These are phyloP conservation scores for Scophthalmus maximus DNA, from an alignment of 2,113 vertebrate genomes.

Conservation along the genomic window DNA sequence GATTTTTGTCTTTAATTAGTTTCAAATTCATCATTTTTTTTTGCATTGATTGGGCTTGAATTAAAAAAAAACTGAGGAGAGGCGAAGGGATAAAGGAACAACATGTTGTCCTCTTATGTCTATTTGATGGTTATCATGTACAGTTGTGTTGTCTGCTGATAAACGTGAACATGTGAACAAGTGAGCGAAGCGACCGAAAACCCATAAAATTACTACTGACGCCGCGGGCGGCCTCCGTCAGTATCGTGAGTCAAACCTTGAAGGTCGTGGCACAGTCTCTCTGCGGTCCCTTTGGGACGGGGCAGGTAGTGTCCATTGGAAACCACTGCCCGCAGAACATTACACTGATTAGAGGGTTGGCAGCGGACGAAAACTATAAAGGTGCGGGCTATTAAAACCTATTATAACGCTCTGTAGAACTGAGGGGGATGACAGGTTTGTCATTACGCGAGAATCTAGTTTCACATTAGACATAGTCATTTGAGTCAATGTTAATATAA, in stretches of 20 bases:
- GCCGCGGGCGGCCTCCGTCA: background rate
- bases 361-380: slow-evolving; percentile 7
- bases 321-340: background rate
- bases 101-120: background rate
- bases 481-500: background rate
- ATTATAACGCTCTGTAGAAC: slow-evolving; percentile 2
- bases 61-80: too few species aligned
- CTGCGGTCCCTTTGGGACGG: background rate
- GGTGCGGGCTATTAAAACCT: background rate
- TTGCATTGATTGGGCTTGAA: too few species aligned
- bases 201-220: background rate
- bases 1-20: too few species aligned
- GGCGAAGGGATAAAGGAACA: too few species aligned
- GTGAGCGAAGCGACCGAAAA: background rate
- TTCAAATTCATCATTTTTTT: too few species aligned
- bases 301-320: background rate
- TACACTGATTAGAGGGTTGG: background rate
- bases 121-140: background rate
- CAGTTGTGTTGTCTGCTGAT: background rate
- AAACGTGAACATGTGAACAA: background rate
- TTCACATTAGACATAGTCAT: background rate
- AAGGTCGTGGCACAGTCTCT: background rate
- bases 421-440: background rate
- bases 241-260: background rate
- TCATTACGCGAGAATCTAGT: background rate